A percentile compares a stretch with the other conserved stretches of the same genome.
These are phyloP conservation scores for Caenorhabditis sp. DNA, from an alignment of 2,888 invertebrate species.

Conservation along the genomic window DNA sequence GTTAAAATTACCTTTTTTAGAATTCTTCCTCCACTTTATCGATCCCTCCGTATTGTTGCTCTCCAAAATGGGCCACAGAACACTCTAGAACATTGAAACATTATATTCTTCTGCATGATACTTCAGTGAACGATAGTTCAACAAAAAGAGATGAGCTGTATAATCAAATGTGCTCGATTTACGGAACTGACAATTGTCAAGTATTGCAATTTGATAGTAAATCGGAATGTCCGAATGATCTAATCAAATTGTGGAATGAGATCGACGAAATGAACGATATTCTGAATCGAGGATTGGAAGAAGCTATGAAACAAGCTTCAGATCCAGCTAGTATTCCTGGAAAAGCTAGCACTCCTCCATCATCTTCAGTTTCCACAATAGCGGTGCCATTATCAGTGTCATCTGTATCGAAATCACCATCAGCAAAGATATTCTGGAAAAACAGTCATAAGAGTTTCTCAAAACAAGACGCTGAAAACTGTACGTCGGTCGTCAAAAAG, in stretches of 20 bases:
- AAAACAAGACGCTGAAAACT: slow-evolving; percentile 18
- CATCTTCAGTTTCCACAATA: slow-evolving; percentile 33
- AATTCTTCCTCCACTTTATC: slow-evolving; percentile 48
- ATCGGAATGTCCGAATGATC: slow-evolving; percentile 8
- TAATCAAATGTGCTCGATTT: slow-evolving; percentile 85
- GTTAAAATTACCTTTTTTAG: slow-evolving; percentile 42
- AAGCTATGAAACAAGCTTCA: slow-evolving; percentile 20
- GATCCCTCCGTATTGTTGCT: slow-evolving; percentile 58
- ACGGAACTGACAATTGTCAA: slow-evolving; percentile 87
- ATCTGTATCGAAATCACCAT: slow-evolving; percentile 9
- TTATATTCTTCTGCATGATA: slow-evolving; percentile 86
- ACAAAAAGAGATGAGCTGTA: slow-evolving; percentile 76
- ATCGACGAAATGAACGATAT: slow-evolving; percentile 33
- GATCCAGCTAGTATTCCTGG: slow-evolving; percentile 17
- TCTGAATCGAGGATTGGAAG: slow-evolving; percentile 27
- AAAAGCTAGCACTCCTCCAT: not conserved
- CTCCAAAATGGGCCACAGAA: slow-evolving; percentile 72
- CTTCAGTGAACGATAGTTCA: slow-evolving; percentile 71
- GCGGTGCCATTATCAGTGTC: slow-evolving; percentile 20
- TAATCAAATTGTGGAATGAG: slow-evolving; percentile 16
- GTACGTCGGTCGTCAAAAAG: slow-evolving; percentile 16
- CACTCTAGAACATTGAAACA: slow-evolving; percentile 82
- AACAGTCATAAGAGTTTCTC: slow-evolving; percentile 12
- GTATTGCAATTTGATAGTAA: slow-evolving; percentile 19
- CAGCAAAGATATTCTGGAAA: slow-evolving; percentile 7